phyloP scores from a whole-genome alignment of 2,113 vertebrate species.

The Calonectris borealis region DNA sequence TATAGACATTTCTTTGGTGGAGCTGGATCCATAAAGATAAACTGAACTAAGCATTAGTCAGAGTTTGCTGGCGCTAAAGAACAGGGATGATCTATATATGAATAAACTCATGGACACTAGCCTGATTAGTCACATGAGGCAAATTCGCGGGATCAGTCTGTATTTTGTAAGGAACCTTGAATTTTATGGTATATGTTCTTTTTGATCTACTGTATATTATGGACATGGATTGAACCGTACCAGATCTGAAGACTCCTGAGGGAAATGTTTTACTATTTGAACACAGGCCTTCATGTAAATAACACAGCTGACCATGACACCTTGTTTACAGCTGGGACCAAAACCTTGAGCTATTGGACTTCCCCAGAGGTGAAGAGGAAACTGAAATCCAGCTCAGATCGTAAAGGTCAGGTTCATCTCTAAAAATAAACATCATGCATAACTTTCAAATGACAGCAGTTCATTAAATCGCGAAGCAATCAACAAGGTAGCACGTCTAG shows the following conservation, averaged over 20 bases:
- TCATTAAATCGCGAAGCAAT: fast-evolving
- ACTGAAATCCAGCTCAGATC: not conserved
- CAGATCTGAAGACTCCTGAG: not conserved
- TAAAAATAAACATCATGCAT: not conserved
- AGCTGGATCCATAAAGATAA: not conserved
- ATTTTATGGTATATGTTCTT: not conserved
- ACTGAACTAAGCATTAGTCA: not conserved
- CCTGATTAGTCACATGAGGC: not conserved
- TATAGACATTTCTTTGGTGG: not conserved
- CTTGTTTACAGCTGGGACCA: not conserved
- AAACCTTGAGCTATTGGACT: not conserved
- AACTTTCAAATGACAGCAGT: not conserved
- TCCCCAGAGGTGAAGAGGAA: not conserved
- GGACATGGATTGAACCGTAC: not conserved
- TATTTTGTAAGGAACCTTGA: not conserved
- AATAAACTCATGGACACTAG: not conserved
- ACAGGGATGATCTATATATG: not conserved
- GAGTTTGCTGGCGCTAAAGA: not conserved
- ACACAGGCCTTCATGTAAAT: not conserved
- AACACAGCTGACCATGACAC: not conserved
- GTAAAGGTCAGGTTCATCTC: not conserved
- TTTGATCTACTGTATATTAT: not conserved
- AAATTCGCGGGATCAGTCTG: not conserved
- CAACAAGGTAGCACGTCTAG: not conserved
- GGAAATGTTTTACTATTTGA: not conserved